Conservation (phyloP, 2,113 vertebrate genomes). For the Elephantulus edwardii region DNA sequence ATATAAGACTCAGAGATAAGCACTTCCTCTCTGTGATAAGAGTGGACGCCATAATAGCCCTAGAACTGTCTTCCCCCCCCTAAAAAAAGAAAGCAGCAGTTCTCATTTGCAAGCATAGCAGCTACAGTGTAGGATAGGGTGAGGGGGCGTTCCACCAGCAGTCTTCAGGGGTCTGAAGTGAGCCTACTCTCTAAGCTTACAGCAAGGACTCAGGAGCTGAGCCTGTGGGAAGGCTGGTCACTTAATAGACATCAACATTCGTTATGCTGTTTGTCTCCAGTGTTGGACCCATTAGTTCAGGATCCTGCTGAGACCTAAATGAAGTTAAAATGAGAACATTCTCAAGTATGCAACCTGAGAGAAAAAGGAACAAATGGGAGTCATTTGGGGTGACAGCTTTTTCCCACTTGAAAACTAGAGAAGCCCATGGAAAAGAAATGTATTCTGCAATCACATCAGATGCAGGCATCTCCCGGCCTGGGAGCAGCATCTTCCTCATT, state of each 20-base stretch:
- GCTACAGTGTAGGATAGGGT: background rate
- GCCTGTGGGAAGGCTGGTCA: background rate
- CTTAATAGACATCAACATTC: background rate
- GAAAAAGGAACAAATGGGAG: background rate
- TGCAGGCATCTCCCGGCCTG: background rate
- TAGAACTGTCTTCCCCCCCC: conserved; percentile 1
- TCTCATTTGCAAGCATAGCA: conserved; percentile 41
- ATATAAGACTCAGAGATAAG: conserved; percentile 59
- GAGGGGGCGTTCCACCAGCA: background rate
- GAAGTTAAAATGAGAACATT: background rate
- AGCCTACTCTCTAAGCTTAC: background rate
- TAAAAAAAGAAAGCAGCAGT: background rate
- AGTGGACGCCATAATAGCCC: background rate
- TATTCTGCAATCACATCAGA: conserved; percentile 8
- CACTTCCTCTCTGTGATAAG: conserved; percentile 30
- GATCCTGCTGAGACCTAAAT: background rate
- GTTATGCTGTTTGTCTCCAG: background rate
- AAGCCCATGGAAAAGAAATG: background rate
- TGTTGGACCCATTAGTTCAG: background rate
- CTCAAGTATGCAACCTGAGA: background rate
- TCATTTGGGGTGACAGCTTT: background rate
- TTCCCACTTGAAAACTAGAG: conserved; percentile 6
- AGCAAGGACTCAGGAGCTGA: background rate
- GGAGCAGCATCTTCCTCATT: background rate
- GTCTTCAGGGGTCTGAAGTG: background rate